Evolutionary conservation across 2,797 vertebrate species (phyloP), one percentile per base, ranked within the genome.

Genomic region (Melanogrammus aeglefinus): DNA sequence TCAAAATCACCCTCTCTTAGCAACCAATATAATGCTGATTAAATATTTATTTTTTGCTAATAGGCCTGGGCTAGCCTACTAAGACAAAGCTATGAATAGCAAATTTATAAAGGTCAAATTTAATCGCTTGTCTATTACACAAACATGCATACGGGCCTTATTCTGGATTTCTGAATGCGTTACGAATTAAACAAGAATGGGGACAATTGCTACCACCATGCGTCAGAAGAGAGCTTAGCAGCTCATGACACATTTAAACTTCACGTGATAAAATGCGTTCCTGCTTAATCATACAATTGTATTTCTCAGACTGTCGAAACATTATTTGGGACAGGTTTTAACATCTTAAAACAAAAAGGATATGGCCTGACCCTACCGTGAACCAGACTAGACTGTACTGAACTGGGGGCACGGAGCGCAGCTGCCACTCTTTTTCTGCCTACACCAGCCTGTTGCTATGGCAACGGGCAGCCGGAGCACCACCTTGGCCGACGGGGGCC

Each of bases 311-410:
- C 47, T 4, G 14, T 51, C 21, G 47, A 51, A 51, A 21, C 3
- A 18, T 51, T 24, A n/a, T 63, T n/a, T 4, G 44, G 13, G 75
- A 21, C 14, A 51, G 47, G 18, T 51, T 51, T 18, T 18, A 51
- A 51, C 2, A 3, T 41, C 12, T 41, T 41, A 41, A 10, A 41
- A 41, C 39, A 13, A 41, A 41, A 12, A 2, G 39, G 39, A 41
- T 13, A 7, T 12, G 7, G 12, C 9, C 39, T 12, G 12, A 41
- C 41, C 41, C 41, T 44, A 4, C 10, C 9, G 44, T 41, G 27
- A 80, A 51, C 77, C 44, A 16, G 38, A 75, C 63, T 75, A 41
- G 75, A 69, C 77, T 36, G 9, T 0, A 57, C 36, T 79, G 41
- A 76, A 29, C 44, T n/a, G 8, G 41, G 73, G 72, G 73, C 57